A percentile compares a stretch with the other conserved stretches of the same genome.
Evolutionary conservation across 92 coral and sea anemone genomes (phyloP).

Genomic region (Umimayanthus kanabou): DNA sequence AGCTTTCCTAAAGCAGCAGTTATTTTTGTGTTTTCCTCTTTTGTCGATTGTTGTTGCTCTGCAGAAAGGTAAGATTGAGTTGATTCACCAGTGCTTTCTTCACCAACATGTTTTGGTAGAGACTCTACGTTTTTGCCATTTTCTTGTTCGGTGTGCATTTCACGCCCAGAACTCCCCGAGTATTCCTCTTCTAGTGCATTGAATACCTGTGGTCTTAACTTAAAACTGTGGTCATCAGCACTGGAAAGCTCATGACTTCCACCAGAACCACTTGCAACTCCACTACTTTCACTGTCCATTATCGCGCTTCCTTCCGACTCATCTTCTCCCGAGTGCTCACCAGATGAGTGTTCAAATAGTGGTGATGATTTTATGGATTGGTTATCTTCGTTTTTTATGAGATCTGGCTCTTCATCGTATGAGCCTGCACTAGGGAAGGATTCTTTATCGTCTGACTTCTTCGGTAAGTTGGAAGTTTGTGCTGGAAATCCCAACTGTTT

Average conservation of each 20-base stretch:
- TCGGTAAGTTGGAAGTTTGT: slow-evolving; percentile 9
- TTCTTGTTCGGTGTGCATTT: background rate
- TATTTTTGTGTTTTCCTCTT: slow-evolving; percentile 22
- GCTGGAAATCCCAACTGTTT: slow-evolving; percentile 39
- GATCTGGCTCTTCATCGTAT: slow-evolving; percentile 31
- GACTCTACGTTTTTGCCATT: background rate
- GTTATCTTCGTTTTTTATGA: slow-evolving; percentile 28
- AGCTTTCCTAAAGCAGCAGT: slow-evolving; percentile 33
- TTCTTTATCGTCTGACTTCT: slow-evolving; percentile 1
- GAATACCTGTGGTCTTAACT: background rate
- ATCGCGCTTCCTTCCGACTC: background rate
- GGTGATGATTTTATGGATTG: slow-evolving; percentile 32
- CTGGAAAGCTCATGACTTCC: background rate
- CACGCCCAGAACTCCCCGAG: background rate
- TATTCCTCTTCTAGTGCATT: background rate
- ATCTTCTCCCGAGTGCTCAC: slow-evolving; percentile 27
- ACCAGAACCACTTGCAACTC: background rate
- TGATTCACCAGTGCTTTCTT: background rate
- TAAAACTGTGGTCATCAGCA: background rate
- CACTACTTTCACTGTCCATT: slow-evolving; percentile 6
- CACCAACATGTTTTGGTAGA: background rate
- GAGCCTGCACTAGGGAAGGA: slow-evolving; percentile 28
- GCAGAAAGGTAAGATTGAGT: slow-evolving; percentile 12
- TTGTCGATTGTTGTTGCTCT: slow-evolving; percentile 3
- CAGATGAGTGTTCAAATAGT: slow-evolving; percentile 36